Base-by-base conservation (phyloP, 1,140 invertebrate genomes). In the Wasmannia auropunctata region DNA sequence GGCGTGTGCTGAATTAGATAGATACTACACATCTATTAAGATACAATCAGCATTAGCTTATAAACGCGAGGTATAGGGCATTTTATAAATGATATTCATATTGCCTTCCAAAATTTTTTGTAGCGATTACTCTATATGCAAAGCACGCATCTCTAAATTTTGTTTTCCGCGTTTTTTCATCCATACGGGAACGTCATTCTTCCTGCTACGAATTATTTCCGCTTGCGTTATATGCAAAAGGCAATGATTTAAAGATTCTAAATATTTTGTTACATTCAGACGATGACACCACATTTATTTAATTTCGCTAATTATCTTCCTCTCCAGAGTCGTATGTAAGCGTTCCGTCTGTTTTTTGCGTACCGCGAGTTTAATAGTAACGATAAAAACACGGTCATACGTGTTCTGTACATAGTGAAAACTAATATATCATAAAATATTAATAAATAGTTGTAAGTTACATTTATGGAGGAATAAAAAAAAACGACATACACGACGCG, bases 361-460 rank as follows among this genome's bases (percentile, higher is more conserved):
- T 91, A 92, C 89, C 67, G 40, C 79, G 87, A 86, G 77, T 88
- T 89, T 79, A 84, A 87, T 90, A 92, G 86, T 86, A 90, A 84
- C 86, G 84, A 49, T 87, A 84, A 25, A 89, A 84, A 88, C 69
- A 86, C 75, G 85, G 90, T 88, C 91, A 91, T 87, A n/a, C 22
- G 91, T 90, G 88, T 91, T 92, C 91, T 93, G 92, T 93, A 92
- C 90, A 92, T 92, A 93, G 89, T 91, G 65, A 93, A 91, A 89
- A 93, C 88, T 93, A 93, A 93, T 93, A 93, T 93, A 93, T 93
- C 92, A 91, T 93, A 92, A 92, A 83, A 91, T 90, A 93, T 91
- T 93, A 93, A 91, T 85, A 88, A 92, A 75, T 81, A 86, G 69
- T 22, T 54, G 56, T 90, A 86, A 85, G 74, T 87, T 77, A 81